phyloP scores from a whole-genome alignment of 2,797 vertebrate species.

The Enteromius treurensis region DNA sequence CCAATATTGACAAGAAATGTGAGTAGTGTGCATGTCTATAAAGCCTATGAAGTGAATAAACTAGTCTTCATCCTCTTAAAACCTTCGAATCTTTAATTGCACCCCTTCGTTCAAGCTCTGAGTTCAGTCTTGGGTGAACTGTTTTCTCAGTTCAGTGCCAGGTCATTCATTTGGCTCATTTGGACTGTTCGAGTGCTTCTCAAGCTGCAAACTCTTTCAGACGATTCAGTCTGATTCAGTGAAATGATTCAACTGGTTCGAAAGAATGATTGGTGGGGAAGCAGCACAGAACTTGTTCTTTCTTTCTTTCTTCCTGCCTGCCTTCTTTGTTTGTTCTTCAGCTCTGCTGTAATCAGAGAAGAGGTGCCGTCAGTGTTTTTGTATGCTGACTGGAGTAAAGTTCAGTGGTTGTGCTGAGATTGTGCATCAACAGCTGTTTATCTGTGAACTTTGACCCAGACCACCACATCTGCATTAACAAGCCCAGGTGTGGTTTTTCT shows the following conservation, averaged over 20 bases:
- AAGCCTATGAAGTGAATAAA: neutral
- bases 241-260: neutral
- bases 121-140: neutral
- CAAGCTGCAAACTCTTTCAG: neutral
- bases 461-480: neutral
- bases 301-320: neutral
- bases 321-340: neutral
- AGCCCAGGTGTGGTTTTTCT: slow-evolving; percentile 14
- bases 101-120: neutral
- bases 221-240: neutral
- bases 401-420: slow-evolving; percentile 47
- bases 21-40: neutral
- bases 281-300: neutral
- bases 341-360: neutral
- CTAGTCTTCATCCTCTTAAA: neutral
- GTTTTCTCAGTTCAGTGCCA: neutral
- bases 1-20: neutral
- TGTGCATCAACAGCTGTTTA: slow-evolving; percentile 28
- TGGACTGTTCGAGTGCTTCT: neutral
- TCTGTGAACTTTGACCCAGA: slow-evolving; percentile 25
- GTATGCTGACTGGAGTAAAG: slow-evolving; percentile 36
- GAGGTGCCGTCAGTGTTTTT: neutral
- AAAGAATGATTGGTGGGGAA: neutral
- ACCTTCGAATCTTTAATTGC: neutral
- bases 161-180: neutral